Conservation (phyloP, 2,113 vertebrate species). For the Dipodomys ordii region DNA sequence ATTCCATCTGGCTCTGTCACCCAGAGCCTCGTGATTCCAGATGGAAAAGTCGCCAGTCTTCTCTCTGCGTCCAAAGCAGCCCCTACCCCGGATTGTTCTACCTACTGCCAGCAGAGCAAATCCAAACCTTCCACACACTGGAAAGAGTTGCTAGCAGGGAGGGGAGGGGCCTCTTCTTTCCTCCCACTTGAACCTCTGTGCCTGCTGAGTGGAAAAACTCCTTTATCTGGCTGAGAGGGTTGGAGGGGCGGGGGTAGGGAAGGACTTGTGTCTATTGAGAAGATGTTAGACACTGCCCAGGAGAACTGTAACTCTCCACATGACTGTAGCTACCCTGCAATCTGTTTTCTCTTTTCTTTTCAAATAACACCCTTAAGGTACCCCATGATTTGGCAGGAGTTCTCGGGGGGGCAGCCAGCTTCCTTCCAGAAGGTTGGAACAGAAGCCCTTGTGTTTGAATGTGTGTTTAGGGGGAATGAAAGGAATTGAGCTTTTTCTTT, state of each 20-base stretch:
- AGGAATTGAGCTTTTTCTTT: neutral
- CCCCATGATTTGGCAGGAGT: neutral
- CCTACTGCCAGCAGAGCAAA: slow-evolving; percentile 3
- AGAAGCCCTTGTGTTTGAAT: neutral
- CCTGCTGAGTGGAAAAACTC: neutral
- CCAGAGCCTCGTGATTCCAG: slow-evolving; percentile 63
- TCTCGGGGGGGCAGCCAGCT: neutral
- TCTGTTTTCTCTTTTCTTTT: neutral
- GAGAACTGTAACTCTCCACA: slow-evolving; percentile 48
- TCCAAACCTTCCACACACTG: neutral
- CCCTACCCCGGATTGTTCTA: neutral
- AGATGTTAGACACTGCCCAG: neutral
- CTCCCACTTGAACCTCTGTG: slow-evolving; percentile 8
- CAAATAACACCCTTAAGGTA: slow-evolving; percentile 3
- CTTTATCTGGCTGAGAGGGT: slow-evolving; percentile 21
- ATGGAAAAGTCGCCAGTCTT: slow-evolving; percentile 60
- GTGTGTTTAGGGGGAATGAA: neutral
- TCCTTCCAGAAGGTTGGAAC: neutral
- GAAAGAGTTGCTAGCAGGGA: slow-evolving; percentile 39
- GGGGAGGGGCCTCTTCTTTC: neutral
- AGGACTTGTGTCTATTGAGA: slow-evolving; percentile 7
- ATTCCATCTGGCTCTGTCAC: slow-evolving; percentile 66
- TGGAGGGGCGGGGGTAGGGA: neutral
- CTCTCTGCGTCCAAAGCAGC: slow-evolving; percentile 16
- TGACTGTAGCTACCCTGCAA: neutral